A percentile compares a stretch with the other conserved stretches of the same genome.
Evolutionary conservation across 2,888 invertebrate species (phyloP).

Genomic region (Drosophila eohydei): DNA sequence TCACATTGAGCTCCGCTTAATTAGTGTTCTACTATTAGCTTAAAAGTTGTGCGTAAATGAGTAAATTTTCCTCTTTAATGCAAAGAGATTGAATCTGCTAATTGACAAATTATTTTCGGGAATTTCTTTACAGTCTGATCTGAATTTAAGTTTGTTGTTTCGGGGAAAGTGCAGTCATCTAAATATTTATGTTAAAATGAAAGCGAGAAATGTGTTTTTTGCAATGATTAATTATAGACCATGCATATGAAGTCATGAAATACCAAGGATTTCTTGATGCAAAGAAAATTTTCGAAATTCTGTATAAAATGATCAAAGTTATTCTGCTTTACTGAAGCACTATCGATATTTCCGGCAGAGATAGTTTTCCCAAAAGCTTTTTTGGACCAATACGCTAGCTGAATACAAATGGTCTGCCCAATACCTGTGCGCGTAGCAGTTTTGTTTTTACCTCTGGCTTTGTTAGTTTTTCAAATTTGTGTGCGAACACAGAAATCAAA

Average conservation of each 20-base stretch:
- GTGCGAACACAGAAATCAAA: conserved; percentile 70
- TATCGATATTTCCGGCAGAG: conserved; percentile 48
- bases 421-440: conserved; percentile 45
- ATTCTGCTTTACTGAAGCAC: conserved; percentile 17
- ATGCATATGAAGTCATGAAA: neutral
- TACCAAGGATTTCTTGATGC: neutral
- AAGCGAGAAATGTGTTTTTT: conserved; percentile 16
- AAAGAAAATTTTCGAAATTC: neutral
- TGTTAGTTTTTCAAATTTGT: conserved; percentile 65
- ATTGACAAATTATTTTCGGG: conserved; percentile 22
- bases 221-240: conserved; percentile 8
- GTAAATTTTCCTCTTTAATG: neutral
- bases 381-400: conserved; percentile 9
- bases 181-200: conserved; percentile 17
- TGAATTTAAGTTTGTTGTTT: conserved; percentile 9
- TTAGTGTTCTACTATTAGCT: conserved; percentile 7
- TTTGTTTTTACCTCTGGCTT: conserved; percentile 42
- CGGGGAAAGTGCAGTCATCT: conserved; percentile 18
- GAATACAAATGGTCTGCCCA: conserved; percentile 33
- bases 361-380: conserved; percentile 22
- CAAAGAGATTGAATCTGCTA: neutral
- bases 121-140: conserved; percentile 3
- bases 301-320: conserved; percentile 27
- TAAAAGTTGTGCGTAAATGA: conserved; percentile 6
- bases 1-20: conserved; percentile 7